Evolutionary conservation across 2,888 invertebrate genomes (phyloP), one percentile per base, ranked within the genome.

Genomic region (Dryococelus australis): DNA sequence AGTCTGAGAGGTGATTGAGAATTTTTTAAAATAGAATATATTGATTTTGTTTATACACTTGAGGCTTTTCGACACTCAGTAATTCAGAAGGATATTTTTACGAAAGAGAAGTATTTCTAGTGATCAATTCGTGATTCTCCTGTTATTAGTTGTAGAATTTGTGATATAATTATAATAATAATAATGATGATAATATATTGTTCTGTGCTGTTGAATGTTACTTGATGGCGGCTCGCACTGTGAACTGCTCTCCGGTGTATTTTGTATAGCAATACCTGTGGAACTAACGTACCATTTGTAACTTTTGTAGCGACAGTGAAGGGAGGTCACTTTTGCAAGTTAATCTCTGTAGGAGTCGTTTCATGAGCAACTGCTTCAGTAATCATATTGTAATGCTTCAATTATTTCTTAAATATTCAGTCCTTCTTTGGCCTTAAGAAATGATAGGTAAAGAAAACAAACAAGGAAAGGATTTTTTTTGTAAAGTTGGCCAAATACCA

Each of bases 41-140:
- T 86, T 47, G 35, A 53, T 88, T 87, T 87, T 88, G 83, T 88
- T 88, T 88, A 84, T 86, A 86, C 87, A 89, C 81, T 83, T 86
- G 87, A 87, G 87, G 89, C 88, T 89, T 89, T 88, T 88, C 86
- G 87, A 86, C 87, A 87, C 87, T 87, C 87, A 87, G 65, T 65
- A 20, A 86, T 87, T 89, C 85, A 89, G 80, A 86, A 87, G 87
- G 87, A 86, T 84, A 87, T 86, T 87, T 85, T 87, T 65, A 65
- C 65, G 78, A 87, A 87, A 87, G 53, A 86, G 86, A 85, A 84
- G 87, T 86, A 84, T 88, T 80, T 88, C 81, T 89, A 88, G 89
- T 84, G 84, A 88, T 88, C 87, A 84, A 85, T 88, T 88, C 81
- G 84, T 65, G 65, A 65, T 88, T 86, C 88, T 88, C 87, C 89